Evolutionary conservation across 2,113 vertebrate genomes (phyloP), one percentile per base, ranked within the genome.

Genomic region (Eidolon helvum): DNA sequence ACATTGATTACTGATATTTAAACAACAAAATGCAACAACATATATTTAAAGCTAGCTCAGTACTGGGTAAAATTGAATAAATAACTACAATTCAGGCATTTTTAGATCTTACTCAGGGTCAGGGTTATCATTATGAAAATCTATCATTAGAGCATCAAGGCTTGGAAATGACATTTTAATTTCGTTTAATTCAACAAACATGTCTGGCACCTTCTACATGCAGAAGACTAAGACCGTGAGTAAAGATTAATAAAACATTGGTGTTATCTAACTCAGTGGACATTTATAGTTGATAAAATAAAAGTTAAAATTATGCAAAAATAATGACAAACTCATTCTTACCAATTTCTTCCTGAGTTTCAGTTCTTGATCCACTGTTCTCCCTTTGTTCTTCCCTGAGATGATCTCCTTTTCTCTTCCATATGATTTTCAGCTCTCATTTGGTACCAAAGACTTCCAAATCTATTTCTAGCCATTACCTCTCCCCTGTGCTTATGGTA

Each of bases 31-130:
- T 48, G 40, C 30, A n/a, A 30, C 12, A 97, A 90, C 97, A 72
- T 97, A 85, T 98, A 96, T 92, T 97, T 98, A 98, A 97, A 87
- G 74, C 72, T 80, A 85, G 91, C 45, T 94, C 48, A 28, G 43
- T 95, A 87, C 85, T 92, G 87, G 65, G 69, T 22, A 75, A 94
- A 97, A 94, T 88, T 96, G 90, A 96, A 94, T 90, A 87, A 97
- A 90, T 77, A 96, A 48, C 90, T 97, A 59, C 75, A 94, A 91
- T 96, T 88, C 95, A 95, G 96, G 84, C 77, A 82, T 97, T 71
- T 40, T 26, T 43, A 75, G 92, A n/a, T 91, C 90, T 96, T 96
- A 93, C 69, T 53, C n/a, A 66, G 18, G 28, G 66, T 87, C 50
- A 68, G 50, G 77, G 92, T 90, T 95, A 66, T 96, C 84, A 98